Evolutionary conservation across 35 echinoderm and acorn worm genomes (phyloP), one percentile per base, ranked within the genome.

Genomic region (Ophiothrix spiculata): DNA sequence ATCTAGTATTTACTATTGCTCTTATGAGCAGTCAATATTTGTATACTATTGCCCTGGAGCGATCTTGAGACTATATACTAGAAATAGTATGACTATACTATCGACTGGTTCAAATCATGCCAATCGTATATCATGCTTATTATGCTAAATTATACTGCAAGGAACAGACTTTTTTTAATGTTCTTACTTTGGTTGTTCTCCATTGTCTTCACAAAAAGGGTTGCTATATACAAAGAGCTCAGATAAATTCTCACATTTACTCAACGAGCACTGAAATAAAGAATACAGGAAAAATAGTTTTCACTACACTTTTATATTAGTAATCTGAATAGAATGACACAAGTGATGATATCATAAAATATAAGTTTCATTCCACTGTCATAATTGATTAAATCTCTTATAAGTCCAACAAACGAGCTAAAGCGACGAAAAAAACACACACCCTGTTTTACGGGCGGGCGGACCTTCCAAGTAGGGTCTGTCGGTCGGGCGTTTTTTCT

Each of bases 211-310:
- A 17, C 86, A 77, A 37, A 94, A 86, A 37, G 92, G 92, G 82
- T 94, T 94, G 15, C 82, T 88, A 17, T 81, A 78, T 23, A 90
- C 54, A 75, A 84, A 83, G n/a, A 94, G 35, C 42, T 94, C 92
- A 36, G 92, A 90, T 37, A 94, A 60, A 39, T 31, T 85, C 41
- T 74, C 56, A 79, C 92, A 94, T 49, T 64, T 87, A 23, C 79
- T 77, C 32, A 94, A 78, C 10, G 83, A 90, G 15, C 45, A 49
- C 92, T 94, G 91, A 17, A 88, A 80, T 80, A 19, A 75, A 86
- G 42, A 21, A 75, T 35, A 74, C 64, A 74, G 64, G 33, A 32
- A 73, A 32, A 73, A 73, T n/a, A 73, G 25, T 23, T 25, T 74
- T 29, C 64, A 23, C 16, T 29, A 15, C 64, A 2, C 23, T 69